phyloP scores from a whole-genome alignment of 2,888 invertebrate species.

The Schrankia costaestrigalis region DNA sequence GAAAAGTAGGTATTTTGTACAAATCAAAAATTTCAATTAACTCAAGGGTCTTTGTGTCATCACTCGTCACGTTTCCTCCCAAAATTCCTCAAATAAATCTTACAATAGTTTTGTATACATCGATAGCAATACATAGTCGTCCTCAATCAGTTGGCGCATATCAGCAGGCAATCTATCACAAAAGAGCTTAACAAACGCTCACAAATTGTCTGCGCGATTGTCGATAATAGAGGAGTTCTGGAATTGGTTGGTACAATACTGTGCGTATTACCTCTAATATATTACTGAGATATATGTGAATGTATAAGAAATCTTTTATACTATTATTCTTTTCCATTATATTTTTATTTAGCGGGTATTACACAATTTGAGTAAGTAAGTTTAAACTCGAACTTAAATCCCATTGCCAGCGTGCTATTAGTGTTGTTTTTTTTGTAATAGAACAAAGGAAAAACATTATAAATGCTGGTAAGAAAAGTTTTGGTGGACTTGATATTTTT shows the following conservation, averaged over 20 bases:
- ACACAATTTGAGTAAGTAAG: too few relatives aligned
- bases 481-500: too few relatives aligned
- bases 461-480: too few relatives aligned
- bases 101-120: conserved; percentile 9
- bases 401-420: too few relatives aligned
- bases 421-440: too few relatives aligned
- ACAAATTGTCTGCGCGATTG: conserved; percentile 20
- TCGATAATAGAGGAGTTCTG: conserved; percentile 5
- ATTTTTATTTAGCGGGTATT: too few relatives aligned
- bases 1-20: too few relatives aligned
- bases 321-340: too few relatives aligned
- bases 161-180: conserved; percentile 24
- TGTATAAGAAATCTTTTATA: too few relatives aligned
- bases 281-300: background rate
- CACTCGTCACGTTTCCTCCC: conserved; percentile 1
- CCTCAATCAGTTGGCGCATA: conserved; percentile 14
- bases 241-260: conserved; percentile 1
- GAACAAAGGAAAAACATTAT: too few relatives aligned
- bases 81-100: conserved; percentile 9
- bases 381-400: too few relatives aligned
- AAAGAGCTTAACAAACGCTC: conserved; percentile 20
- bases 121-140: conserved; percentile 10
- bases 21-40: conserved; percentile 9
- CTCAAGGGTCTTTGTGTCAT: background rate
- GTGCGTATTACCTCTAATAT: too few relatives aligned